Evolutionary conservation across 1,140 invertebrate species (phyloP).

Genomic region (Physella acuta): DNA sequence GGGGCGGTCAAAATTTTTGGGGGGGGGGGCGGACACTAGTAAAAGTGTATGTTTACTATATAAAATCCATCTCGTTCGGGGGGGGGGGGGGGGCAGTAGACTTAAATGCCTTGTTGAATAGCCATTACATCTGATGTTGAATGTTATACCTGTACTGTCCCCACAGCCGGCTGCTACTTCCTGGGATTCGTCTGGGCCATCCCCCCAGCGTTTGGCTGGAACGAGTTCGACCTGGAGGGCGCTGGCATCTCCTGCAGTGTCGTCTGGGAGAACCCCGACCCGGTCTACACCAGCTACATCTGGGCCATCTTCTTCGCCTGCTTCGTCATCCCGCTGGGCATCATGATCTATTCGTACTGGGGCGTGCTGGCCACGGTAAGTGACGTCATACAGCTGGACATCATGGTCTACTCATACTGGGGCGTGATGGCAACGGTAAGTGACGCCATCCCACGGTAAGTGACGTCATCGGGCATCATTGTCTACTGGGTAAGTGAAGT

Average conservation of each 20-base stretch:
- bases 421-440: slow-evolving; percentile 40
- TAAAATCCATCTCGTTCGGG: too few relatives aligned
- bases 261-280: slow-evolving; percentile 32
- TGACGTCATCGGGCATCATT: too few relatives aligned
- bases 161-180: slow-evolving; percentile 26
- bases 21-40: too few relatives aligned
- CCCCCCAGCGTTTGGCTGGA: slow-evolving; percentile 42
- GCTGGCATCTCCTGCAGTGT: slow-evolving; percentile 40
- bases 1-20: too few relatives aligned
- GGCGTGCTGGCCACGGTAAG: slow-evolving; percentile 41
- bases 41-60: too few relatives aligned
- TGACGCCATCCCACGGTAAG: too few relatives aligned
- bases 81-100: too few relatives aligned
- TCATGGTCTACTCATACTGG: slow-evolving; percentile 39
- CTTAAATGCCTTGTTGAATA: too few relatives aligned
- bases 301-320: slow-evolving; percentile 40
- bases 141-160: too few relatives aligned
- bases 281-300: slow-evolving; percentile 33
- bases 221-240: slow-evolving; percentile 37
- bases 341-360: slow-evolving; percentile 39
- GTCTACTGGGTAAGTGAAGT: too few relatives aligned
- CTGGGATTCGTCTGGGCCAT: slow-evolving; percentile 36
- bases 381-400: slow-evolving; percentile 32
- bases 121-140: too few relatives aligned
- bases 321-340: slow-evolving; percentile 32